phyloP scores from a whole-genome alignment of 1,140 invertebrate species.

The Hermatobates lingyangjiaoensis region DNA sequence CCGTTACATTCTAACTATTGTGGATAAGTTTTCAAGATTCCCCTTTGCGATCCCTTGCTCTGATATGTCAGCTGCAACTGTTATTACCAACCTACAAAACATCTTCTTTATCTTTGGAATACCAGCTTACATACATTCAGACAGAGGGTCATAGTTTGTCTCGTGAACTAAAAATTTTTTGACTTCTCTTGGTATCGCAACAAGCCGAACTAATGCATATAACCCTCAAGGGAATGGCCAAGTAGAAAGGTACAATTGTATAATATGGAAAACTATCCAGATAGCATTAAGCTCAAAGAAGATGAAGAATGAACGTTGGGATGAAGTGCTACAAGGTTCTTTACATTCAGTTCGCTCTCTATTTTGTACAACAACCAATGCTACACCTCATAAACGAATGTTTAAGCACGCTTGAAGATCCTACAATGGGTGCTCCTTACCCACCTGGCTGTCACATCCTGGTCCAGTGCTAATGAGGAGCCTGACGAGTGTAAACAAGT shows the following conservation, averaged over 20 bases:
- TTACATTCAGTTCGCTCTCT: neutral
- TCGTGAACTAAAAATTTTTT: slow-evolving; percentile 11
- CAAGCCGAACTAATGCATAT: slow-evolving; percentile 10
- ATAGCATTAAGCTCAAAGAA: neutral
- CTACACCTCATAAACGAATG: neutral
- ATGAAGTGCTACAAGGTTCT: neutral
- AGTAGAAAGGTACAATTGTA: slow-evolving; percentile 14
- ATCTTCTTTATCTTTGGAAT: slow-evolving; percentile 1
- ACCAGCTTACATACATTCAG: slow-evolving; percentile 16
- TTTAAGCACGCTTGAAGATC: neutral
- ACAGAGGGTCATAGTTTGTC: slow-evolving; percentile 16
- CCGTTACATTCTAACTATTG: slow-evolving; percentile 17
- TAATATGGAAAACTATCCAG: slow-evolving; percentile 8
- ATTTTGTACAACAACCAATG: neutral
- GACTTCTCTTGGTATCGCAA: slow-evolving; percentile 9
- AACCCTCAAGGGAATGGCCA: slow-evolving; percentile 11
- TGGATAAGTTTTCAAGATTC: slow-evolving; percentile 20
- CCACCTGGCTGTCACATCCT: neutral
- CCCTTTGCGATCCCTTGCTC: slow-evolving; percentile 17
- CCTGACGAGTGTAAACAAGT: neutral
- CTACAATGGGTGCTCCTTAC: neutral
- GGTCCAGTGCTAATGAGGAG: neutral
- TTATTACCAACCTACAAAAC: neutral
- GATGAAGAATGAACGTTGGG: neutral
- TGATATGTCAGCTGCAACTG: slow-evolving; percentile 11